phyloP scores from a whole-genome alignment of 2,888 invertebrate genomes.

The Lagria hirta region DNA sequence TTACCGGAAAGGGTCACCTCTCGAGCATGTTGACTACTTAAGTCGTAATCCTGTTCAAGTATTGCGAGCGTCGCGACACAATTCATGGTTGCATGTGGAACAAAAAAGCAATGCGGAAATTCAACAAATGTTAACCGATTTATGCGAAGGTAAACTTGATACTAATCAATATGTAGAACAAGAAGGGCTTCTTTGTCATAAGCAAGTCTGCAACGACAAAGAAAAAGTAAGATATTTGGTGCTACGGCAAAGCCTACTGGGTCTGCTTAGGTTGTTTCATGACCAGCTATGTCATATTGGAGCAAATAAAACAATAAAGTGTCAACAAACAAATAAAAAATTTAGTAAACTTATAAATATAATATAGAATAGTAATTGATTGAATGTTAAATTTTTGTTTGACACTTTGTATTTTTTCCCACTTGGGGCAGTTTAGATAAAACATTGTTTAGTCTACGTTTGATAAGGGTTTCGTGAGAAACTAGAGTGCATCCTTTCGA shows the following conservation, averaged over 20 bases:
- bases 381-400: no score
- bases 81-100: slow-evolving; percentile 12
- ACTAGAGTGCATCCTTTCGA: no score
- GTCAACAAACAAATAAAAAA: no score
- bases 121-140: slow-evolving; percentile 8
- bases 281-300: slow-evolving; percentile 35
- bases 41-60: slow-evolving; percentile 21
- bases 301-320: slow-evolving; percentile 33
- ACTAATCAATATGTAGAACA: slow-evolving; percentile 32
- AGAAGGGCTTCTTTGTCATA: slow-evolving; percentile 29
- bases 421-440: no score
- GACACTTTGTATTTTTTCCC: no score
- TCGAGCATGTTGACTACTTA: slow-evolving; percentile 22
- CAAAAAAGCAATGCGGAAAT: slow-evolving; percentile 21
- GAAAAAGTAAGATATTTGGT: slow-evolving; percentile 29
- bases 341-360: no score
- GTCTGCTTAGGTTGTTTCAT: slow-evolving; percentile 34
- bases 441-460: no score
- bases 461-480: no score
- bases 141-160: slow-evolving; percentile 32
- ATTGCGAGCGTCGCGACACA: not conserved
- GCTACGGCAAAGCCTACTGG: slow-evolving; percentile 31
- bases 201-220: slow-evolving; percentile 21
- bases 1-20: slow-evolving; percentile 14
- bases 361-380: no score